These are phyloP conservation scores for Pangasius macronema DNA, from an alignment of 2,797 vertebrate genomes.

Conservation along the genomic window DNA sequence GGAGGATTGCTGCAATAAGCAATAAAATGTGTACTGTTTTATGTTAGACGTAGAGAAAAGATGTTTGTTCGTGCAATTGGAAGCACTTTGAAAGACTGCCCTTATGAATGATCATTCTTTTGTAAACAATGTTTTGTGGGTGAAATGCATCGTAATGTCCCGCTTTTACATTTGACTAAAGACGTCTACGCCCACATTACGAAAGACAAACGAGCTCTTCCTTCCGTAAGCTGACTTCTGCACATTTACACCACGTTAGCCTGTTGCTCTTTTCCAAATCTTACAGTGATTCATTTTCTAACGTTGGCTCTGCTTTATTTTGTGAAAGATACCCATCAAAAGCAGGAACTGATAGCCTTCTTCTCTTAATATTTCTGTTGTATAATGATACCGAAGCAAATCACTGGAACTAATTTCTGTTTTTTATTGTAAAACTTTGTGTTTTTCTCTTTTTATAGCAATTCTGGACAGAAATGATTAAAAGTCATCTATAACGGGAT, in stretches of 20 bases:
- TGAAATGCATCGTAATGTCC: conserved; percentile 39
- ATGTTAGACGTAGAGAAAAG: conserved; percentile 55
- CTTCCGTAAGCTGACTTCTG: conserved; percentile 41
- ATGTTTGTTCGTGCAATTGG: conserved; percentile 47
- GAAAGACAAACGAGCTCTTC: conserved; percentile 25
- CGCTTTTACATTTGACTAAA: conserved; percentile 33
- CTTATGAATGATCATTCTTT: conserved; percentile 39
- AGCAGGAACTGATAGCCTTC: conserved; percentile 54
- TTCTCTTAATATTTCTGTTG: conserved; percentile 64
- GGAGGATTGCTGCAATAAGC: conserved; percentile 74
- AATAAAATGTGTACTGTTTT: conserved; percentile 55
- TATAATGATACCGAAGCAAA: conserved; percentile 68
- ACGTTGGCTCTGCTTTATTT: conserved; percentile 55
- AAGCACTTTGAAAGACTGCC: conserved; percentile 48
- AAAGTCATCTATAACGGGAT: conserved; percentile 7
- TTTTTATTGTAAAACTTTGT: conserved; percentile 58
- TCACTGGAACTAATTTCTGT: conserved; percentile 77
- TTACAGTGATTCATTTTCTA: conserved; percentile 60
- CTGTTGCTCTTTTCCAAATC: conserved; percentile 54
- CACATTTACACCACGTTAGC: conserved; percentile 53
- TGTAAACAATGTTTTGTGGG: conserved; percentile 36
- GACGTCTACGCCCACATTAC: conserved; percentile 2
- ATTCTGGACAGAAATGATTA: conserved; percentile 41
- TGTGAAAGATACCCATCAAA: conserved; percentile 60
- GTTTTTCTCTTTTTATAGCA: background rate